A percentile compares a stretch with the other conserved stretches of the same genome.
Conservation (phyloP, 2,113 vertebrate genomes). For the Chionis minor region DNA sequence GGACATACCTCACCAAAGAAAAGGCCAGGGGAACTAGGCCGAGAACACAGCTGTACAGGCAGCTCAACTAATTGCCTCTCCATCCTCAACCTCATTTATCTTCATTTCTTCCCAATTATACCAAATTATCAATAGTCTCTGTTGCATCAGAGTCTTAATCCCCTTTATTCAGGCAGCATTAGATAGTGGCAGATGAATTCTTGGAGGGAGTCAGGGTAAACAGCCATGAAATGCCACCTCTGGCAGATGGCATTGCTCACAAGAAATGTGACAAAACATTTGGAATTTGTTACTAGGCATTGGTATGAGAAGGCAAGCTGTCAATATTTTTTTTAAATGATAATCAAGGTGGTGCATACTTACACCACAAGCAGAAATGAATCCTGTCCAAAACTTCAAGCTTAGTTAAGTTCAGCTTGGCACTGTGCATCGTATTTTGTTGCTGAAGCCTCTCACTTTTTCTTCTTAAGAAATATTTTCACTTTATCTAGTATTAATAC, state of each 20-base stretch:
- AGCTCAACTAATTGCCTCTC: conserved; percentile 87
- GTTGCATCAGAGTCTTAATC: conserved; percentile 91
- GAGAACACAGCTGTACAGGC: conserved; percentile 88
- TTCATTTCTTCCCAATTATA: conserved; percentile 96
- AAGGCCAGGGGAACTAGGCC: conserved; percentile 80
- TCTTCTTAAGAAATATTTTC: background rate
- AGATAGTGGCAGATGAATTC: conserved; percentile 90
- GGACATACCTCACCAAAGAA: conserved; percentile 80
- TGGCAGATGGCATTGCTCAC: conserved; percentile 88
- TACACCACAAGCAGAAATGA: conserved; percentile 47
- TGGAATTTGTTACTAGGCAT: conserved; percentile 82
- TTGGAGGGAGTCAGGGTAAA: conserved; percentile 89
- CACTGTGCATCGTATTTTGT: background rate
- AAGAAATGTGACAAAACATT: conserved; percentile 89
- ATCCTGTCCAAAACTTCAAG: conserved; percentile 49
- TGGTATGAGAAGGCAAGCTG: conserved; percentile 83
- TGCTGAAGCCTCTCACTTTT: background rate
- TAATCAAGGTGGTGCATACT: conserved; percentile 73
- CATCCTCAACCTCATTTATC: conserved; percentile 92
- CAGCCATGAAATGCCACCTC: conserved; percentile 90
- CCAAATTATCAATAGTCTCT: conserved; percentile 94
- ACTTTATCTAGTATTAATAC: background rate
- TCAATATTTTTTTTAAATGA: conserved; percentile 80
- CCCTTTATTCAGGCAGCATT: conserved; percentile 86
- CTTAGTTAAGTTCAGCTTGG: conserved; percentile 39